Conservation (phyloP, 2,797 vertebrate genomes). For the Odontamblyopus rebecca region DNA sequence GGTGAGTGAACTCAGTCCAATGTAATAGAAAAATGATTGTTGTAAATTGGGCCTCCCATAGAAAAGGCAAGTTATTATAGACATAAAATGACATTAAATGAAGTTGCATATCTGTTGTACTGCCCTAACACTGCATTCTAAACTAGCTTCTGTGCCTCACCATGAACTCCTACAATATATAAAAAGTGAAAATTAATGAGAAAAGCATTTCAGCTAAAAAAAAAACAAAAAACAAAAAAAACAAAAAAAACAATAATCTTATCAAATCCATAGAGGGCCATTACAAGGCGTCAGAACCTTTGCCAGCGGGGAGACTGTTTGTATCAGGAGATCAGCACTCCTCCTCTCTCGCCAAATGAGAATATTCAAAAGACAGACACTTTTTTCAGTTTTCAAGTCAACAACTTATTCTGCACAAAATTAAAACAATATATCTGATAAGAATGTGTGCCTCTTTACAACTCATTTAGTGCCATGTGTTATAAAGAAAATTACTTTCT, state of each 20-base stretch:
- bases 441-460: background rate
- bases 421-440: constrained; percentile 29
- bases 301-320: constrained; percentile 62
- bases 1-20: background rate
- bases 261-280: constrained; percentile 68
- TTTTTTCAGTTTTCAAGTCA: constrained; percentile 49
- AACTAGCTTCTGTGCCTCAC: constrained; percentile 30
- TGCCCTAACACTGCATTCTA: constrained; percentile 9
- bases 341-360: constrained; percentile 65
- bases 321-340: constrained; percentile 64
- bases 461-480: background rate
- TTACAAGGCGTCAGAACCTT: constrained; percentile 66
- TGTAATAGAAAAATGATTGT: background rate
- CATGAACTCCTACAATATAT: constrained; percentile 33
- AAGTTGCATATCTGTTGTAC: background rate
- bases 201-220: constrained; percentile 53
- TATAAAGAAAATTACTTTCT: background rate
- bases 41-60: background rate
- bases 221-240: too few relatives aligned
- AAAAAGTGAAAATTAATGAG: constrained; percentile 42
- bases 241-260: constrained; percentile 60
- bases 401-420: constrained; percentile 46
- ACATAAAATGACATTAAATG: background rate
- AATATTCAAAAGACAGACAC: constrained; percentile 65
- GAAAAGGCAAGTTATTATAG: background rate